phyloP scores from a whole-genome alignment of 2,113 vertebrate genomes.

The Asarcornis scutulata region DNA sequence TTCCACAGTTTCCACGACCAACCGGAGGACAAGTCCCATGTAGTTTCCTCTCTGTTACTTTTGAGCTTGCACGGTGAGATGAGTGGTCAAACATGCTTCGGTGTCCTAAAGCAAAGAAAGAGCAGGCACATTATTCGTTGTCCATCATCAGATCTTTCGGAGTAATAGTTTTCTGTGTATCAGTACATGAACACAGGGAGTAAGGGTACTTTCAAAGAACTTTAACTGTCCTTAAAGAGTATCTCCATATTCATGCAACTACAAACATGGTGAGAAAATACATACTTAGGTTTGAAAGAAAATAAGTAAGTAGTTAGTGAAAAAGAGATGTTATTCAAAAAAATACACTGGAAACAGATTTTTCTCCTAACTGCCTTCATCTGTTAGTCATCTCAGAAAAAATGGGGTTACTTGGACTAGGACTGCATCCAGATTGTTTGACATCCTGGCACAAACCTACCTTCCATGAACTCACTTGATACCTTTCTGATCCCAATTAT shows the following conservation, averaged over 20 bases:
- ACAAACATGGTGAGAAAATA: not conserved
- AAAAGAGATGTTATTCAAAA: not conserved
- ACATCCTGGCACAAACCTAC: not conserved
- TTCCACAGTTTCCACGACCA: slow-evolving; percentile 61
- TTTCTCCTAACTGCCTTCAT: not conserved
- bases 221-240: not conserved
- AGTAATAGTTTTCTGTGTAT: not conserved
- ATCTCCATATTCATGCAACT: not conserved
- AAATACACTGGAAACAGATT: not conserved
- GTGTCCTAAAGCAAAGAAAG: slow-evolving; percentile 61
- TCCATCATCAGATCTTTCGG: not conserved
- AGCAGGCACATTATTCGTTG: not conserved
- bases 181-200: not conserved
- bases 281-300: not conserved
- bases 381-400: not conserved
- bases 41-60: slow-evolving; percentile 70
- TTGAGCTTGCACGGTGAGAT: slow-evolving; percentile 58
- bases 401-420: not conserved
- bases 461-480: not conserved
- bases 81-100: slow-evolving; percentile 61
- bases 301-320: not conserved
- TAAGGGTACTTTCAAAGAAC: not conserved
- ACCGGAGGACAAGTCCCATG: slow-evolving; percentile 70
- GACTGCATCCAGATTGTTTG: not conserved
- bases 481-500: not conserved